Evolutionary conservation across 2,888 invertebrate species (phyloP).

Genomic region (Dascillus cervinus): DNA sequence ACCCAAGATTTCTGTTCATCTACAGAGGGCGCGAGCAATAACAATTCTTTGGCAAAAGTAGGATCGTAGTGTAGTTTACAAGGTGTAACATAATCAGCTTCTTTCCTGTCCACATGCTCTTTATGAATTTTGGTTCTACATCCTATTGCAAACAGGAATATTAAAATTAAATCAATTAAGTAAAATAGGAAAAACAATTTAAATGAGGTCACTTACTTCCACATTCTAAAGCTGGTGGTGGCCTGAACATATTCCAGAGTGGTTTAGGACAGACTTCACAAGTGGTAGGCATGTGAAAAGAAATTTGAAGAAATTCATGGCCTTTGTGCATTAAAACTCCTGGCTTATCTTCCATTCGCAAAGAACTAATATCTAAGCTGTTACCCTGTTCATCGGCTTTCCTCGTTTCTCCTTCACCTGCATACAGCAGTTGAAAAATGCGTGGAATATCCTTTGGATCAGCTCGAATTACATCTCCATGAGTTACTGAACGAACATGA

Average conservation of each 20-base stretch:
- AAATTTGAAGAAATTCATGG: slow-evolving; percentile 93
- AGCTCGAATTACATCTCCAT: slow-evolving; percentile 97
- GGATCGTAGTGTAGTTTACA: slow-evolving; percentile 96
- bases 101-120: slow-evolving; percentile 83
- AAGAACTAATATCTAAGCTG: slow-evolving; percentile 45
- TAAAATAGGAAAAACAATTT: no score
- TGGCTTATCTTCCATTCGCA: slow-evolving; percentile 47
- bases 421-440: slow-evolving; percentile 95
- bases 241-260: slow-evolving; percentile 96
- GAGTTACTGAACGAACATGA: slow-evolving; percentile 96
- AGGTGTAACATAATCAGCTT: slow-evolving; percentile 82
- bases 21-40: slow-evolving; percentile 75
- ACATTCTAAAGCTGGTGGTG: slow-evolving; percentile 96
- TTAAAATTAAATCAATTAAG: no score
- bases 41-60: slow-evolving; percentile 85
- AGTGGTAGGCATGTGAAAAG: slow-evolving; percentile 96
- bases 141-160: no score
- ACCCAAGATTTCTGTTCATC: slow-evolving; percentile 94
- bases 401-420: slow-evolving; percentile 90
- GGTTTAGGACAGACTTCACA: slow-evolving; percentile 97
- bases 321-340: slow-evolving; percentile 76
- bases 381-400: slow-evolving; percentile 59
- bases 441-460: slow-evolving; percentile 98
- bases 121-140: slow-evolving; percentile 97
- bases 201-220: slow-evolving; percentile 57